Conservation (phyloP, 2,797 vertebrate species). For the Eupleurogrammus muticus region DNA sequence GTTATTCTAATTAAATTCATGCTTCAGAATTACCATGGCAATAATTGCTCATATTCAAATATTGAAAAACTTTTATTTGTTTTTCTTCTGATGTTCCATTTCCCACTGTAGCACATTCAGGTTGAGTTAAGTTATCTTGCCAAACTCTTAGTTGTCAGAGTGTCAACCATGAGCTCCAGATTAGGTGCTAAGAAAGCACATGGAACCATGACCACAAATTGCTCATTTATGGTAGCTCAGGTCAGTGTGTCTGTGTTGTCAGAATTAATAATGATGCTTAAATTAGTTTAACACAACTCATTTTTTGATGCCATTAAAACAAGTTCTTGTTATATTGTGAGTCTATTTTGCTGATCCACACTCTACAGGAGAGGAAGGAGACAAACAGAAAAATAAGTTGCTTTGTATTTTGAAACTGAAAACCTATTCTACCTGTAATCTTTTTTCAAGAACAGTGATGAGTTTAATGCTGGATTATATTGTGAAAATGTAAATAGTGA, state of each 20-base stretch:
- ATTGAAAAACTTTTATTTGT: slow-evolving; percentile 7
- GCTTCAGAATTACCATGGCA: background rate
- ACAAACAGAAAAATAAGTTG: too few relatives aligned
- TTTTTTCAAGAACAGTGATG: slow-evolving; percentile 3
- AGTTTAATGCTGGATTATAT: slow-evolving; percentile 6
- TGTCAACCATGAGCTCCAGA: slow-evolving; percentile 18
- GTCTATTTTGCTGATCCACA: too few relatives aligned
- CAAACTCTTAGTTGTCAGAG: slow-evolving; percentile 1
- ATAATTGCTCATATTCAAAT: slow-evolving; percentile 8
- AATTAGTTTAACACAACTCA: too few relatives aligned
- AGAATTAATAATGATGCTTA: too few relatives aligned
- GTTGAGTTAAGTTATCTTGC: background rate
- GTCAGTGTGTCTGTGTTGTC: slow-evolving; percentile 4
- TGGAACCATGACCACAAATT: slow-evolving; percentile 20
- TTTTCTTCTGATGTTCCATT: slow-evolving; percentile 6
- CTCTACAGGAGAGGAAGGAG: too few relatives aligned
- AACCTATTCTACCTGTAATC: background rate
- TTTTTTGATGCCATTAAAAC: too few relatives aligned
- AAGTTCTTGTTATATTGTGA: too few relatives aligned
- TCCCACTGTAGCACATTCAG: slow-evolving; percentile 4
- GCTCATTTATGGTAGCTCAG: slow-evolving; percentile 4
- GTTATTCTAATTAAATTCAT: slow-evolving; percentile 23
- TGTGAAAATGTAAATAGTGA: too few relatives aligned
- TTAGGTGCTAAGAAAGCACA: slow-evolving; percentile 14
- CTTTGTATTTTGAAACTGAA: background rate